Conservation (phyloP, 2,888 invertebrate genomes). For the Napeogenes sylphis region DNA sequence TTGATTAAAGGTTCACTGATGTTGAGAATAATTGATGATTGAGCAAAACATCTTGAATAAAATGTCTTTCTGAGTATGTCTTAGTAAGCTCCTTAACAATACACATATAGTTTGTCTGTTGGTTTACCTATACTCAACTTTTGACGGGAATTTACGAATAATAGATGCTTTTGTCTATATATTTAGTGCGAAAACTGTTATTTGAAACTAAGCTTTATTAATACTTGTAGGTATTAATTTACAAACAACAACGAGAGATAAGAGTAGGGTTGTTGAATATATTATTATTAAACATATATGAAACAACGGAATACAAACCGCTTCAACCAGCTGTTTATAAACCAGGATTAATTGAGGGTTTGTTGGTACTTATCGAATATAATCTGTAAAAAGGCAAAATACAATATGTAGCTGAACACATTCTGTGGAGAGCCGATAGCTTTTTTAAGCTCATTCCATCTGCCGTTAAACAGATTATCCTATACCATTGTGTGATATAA, state of each 20-base stretch:
- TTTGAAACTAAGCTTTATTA: too few species aligned
- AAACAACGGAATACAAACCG: not conserved
- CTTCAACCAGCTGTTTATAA: not conserved
- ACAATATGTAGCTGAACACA: slow-evolving; percentile 2
- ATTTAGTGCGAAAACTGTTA: too few species aligned
- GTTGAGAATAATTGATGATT: slow-evolving; percentile 18
- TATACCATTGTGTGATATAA: slow-evolving; percentile 16
- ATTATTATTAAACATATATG: not conserved
- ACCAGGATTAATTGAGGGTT: not conserved
- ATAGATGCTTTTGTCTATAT: too few species aligned
- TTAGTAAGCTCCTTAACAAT: slow-evolving; percentile 4
- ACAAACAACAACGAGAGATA: too few species aligned
- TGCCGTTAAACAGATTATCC: slow-evolving; percentile 23
- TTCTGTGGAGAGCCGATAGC: slow-evolving; percentile 16
- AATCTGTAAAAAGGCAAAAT: slow-evolving; percentile 3
- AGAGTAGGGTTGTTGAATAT: too few species aligned
- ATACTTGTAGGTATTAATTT: too few species aligned
- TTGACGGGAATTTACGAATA: too few species aligned
- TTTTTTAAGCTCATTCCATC: slow-evolving; percentile 23
- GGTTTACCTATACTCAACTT: too few species aligned
- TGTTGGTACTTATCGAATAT: not conserved
- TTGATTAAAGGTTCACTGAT: slow-evolving; percentile 7
- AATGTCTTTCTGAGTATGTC: slow-evolving; percentile 8
- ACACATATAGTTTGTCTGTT: not conserved
- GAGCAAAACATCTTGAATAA: slow-evolving; percentile 11